Evolutionary conservation across 2,113 vertebrate species (phyloP).

Genomic region (Rhinolophus ferrumequinum): DNA sequence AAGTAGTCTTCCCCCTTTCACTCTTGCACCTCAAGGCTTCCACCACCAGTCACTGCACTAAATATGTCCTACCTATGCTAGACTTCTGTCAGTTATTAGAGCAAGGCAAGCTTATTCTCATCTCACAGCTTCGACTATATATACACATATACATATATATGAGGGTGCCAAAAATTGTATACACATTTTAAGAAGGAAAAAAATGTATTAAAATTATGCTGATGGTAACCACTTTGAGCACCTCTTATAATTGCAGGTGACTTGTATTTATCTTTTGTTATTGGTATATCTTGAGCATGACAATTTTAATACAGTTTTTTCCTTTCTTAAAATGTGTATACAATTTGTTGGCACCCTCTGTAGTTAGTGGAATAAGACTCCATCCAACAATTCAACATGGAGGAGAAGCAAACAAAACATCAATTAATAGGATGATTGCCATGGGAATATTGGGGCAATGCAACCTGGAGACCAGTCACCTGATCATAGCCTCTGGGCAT

Average conservation of each 20-base stretch:
- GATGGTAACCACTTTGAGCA: too few species aligned
- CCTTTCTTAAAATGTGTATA: too few species aligned
- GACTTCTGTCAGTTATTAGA: background rate
- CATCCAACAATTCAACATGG: background rate
- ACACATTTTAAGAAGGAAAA: too few species aligned
- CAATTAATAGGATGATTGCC: background rate
- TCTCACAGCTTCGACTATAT: background rate
- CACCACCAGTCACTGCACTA: background rate
- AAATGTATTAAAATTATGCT: too few species aligned
- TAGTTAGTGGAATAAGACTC: background rate
- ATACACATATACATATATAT: background rate
- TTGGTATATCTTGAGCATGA: too few species aligned
- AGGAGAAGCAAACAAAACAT: slow-evolving; percentile 5
- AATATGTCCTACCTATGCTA: background rate
- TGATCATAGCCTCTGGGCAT: background rate
- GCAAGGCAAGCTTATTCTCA: background rate
- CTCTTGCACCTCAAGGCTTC: background rate
- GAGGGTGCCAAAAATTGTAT: too few species aligned
- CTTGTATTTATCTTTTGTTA: too few species aligned
- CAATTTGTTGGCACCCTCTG: too few species aligned
- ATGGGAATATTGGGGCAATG: background rate
- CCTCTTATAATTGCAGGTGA: too few species aligned
- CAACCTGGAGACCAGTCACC: background rate
- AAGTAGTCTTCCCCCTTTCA: background rate
- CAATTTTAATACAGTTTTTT: too few species aligned